phyloP scores from a whole-genome alignment of 2,888 invertebrate species.

The Pristionchus mayeri region DNA sequence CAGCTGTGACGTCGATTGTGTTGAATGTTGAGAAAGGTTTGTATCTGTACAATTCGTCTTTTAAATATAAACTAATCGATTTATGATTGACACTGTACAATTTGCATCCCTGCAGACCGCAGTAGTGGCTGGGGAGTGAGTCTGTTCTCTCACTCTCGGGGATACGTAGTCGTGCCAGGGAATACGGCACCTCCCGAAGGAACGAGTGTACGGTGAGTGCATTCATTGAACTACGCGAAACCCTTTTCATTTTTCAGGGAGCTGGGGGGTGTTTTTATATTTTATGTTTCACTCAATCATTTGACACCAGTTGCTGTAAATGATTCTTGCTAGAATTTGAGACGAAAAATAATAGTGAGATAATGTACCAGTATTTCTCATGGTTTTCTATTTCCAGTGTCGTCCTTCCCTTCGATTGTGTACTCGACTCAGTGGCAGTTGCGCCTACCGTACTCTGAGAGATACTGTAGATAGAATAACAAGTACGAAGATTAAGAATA shows the following conservation, averaged over 20 bases:
- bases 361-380: too few relatives aligned
- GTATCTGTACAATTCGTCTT: background rate
- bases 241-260: too few relatives aligned
- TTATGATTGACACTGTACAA: too few relatives aligned
- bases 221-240: too few relatives aligned
- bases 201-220: too few relatives aligned
- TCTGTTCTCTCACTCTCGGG: background rate
- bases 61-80: background rate
- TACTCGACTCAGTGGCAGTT: background rate
- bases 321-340: too few relatives aligned
- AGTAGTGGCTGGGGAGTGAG: constrained; percentile 18
- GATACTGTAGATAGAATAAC: constrained; percentile 1
- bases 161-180: too few relatives aligned
- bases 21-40: constrained; percentile 4
- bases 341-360: too few relatives aligned
- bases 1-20: background rate
- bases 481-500: background rate
- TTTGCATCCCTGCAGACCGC: background rate
- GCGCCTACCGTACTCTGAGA: constrained; percentile 19
- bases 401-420: background rate
- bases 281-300: too few relatives aligned
- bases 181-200: too few relatives aligned
- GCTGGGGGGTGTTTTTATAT: too few relatives aligned
- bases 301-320: too few relatives aligned
- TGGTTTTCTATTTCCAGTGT: background rate